These are phyloP conservation scores for Chaetorhynchus papuensis DNA, from an alignment of 2,113 vertebrate species.

Conservation along the genomic window DNA sequence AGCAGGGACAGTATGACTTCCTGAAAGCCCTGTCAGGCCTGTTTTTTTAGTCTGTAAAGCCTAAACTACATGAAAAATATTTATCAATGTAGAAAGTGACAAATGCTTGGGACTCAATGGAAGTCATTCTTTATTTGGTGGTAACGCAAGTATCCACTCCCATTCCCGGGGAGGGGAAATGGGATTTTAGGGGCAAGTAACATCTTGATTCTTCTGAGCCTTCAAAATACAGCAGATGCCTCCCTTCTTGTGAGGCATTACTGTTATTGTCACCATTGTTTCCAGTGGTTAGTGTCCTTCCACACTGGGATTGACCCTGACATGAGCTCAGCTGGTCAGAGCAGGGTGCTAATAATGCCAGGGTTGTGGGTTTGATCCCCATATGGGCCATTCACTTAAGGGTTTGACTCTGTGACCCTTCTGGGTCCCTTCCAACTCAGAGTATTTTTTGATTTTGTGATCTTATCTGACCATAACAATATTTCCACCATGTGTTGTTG, in stretches of 20 bases:
- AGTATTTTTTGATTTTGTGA: not conserved
- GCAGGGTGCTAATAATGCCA: not conserved
- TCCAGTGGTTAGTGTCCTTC: not conserved
- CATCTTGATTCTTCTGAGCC: not conserved
- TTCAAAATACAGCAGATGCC: not conserved
- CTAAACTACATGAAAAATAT: not conserved
- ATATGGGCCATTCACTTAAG: not conserved
- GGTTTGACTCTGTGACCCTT: not conserved
- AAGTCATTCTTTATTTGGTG: not conserved
- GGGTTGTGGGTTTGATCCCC: not conserved
- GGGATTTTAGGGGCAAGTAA: not conserved
- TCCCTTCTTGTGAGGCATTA: not conserved
- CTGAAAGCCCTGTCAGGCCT: not conserved
- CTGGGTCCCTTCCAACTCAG: not conserved
- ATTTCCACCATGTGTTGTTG: not conserved
- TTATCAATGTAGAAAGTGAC: not conserved
- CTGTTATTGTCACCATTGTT: not conserved
- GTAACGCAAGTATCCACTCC: not conserved
- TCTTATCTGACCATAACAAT: not conserved
- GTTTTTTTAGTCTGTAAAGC: not conserved
- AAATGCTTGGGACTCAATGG: not conserved
- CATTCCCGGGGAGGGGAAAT: not conserved
- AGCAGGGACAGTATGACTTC: not conserved
- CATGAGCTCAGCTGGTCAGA: not conserved
- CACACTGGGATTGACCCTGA: not conserved